Percentiles rank a stretch among this genome's conserved stretches.
phyloP scores from a whole-genome alignment of 2,113 vertebrate genomes.

The Ovis canadensis region DNA sequence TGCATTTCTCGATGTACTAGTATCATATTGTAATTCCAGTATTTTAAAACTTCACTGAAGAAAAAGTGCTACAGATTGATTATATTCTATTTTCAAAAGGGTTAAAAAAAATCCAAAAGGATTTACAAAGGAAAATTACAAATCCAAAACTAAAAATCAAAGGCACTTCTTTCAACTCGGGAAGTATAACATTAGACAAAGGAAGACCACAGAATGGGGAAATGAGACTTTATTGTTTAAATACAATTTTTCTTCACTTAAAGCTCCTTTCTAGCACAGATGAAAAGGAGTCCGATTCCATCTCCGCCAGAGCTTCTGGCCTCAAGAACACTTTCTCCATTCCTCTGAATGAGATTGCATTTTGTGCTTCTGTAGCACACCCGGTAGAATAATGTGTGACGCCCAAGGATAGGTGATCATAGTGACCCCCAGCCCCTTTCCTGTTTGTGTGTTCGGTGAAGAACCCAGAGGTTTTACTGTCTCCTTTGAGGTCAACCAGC shows the following conservation, averaged over 20 bases:
- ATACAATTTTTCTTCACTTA: not conserved
- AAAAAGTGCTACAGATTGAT: not conserved
- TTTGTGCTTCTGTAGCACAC: not conserved
- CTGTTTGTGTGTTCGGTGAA: not conserved
- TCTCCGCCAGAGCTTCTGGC: not conserved
- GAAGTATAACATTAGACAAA: not conserved
- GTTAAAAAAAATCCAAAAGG: not conserved
- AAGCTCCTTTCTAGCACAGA: not conserved
- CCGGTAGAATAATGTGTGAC: not conserved
- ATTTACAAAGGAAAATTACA: not conserved
- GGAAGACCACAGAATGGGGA: not conserved
- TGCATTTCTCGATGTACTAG: not conserved
- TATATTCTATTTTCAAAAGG: not conserved
- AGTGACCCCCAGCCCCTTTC: fast-evolving
- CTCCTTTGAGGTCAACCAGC: not conserved
- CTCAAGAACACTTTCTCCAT: not conserved
- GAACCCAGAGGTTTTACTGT: not conserved
- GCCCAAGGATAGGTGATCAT: not conserved
- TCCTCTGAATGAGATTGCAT: not conserved
- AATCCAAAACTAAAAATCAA: not conserved
- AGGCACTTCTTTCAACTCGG: not conserved
- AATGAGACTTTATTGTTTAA: not conserved
- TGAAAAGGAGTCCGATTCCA: not conserved
- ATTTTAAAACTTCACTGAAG: not conserved
- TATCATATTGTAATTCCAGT: not conserved